Evolutionary conservation across 2,888 invertebrate genomes (phyloP), one percentile per base, ranked within the genome.

Genomic region (Chouioia cunea): DNA sequence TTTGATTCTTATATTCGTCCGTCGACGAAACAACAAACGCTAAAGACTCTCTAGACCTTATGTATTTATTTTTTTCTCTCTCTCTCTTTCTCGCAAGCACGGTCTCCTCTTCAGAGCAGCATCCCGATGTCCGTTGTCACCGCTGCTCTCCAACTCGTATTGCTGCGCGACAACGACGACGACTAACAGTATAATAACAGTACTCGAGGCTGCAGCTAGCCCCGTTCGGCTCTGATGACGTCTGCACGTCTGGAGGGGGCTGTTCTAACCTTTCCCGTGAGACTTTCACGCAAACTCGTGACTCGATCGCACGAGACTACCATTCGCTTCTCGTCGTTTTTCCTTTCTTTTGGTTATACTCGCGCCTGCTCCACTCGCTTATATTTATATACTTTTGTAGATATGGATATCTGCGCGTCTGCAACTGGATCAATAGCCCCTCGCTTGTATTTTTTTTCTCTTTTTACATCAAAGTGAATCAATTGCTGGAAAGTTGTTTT

Each of bases 151-250:
- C 47, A 22, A 36, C n/a, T 47, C 18, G 44, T 36, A 46, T 46
- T 54, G 22, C n/a, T 23, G 12, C 22, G 69, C 54, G 54, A 36
- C 70, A 54, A 18, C 59, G 53, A 66, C 65, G 53, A 16, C 57
- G 56, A 66, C 58, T 59, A 66, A 52, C 65, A 50, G 62, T 22
- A 46, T n/a, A 46, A 47, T 14, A 18, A 18, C 47, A 36, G 56
- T 56, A 10, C 15, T 10, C 36, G 36, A 6, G 36, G n/a, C n/a
- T n/a, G n/a, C n/a, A 36, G 36, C 36, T 27, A 6, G 57, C 18
- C 36, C 52, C 22, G n/a, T 59, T 54, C 58, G 20, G 36, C 36
- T 43, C 48, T 58, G 69, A 69, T 69, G 69, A 69, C 69, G 69
- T 69, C 58, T 47, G 58, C 69, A 59, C 53, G 63, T 23, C 18